Conservation (phyloP, 2,113 vertebrate species). For the Strigops habroptila region DNA sequence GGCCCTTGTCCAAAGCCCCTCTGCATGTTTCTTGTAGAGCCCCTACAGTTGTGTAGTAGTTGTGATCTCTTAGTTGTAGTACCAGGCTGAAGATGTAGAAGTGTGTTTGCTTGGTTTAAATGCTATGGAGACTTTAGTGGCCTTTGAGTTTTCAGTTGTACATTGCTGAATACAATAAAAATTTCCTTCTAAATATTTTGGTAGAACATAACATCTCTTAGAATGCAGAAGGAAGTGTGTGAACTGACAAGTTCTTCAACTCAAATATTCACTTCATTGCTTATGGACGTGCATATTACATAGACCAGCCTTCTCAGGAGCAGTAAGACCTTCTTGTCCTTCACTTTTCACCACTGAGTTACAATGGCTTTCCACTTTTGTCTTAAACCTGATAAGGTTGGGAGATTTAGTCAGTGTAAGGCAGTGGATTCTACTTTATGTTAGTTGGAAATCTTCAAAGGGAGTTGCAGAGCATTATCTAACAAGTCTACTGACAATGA, state of each 20-base stretch:
- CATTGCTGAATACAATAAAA: background rate
- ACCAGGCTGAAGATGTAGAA: background rate
- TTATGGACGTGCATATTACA: background rate
- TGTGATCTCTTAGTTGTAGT: background rate
- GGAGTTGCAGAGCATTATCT: background rate
- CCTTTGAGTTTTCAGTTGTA: background rate
- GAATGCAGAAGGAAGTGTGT: background rate
- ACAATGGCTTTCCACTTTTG: background rate
- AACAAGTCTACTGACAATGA: background rate
- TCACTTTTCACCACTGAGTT: background rate
- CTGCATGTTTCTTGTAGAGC: background rate
- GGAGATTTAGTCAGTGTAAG: background rate
- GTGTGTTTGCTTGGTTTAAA: background rate
- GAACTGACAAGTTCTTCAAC: background rate
- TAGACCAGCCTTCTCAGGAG: background rate
- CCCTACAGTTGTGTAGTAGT: background rate
- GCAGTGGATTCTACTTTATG: background rate
- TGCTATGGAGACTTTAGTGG: background rate
- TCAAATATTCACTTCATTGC: background rate
- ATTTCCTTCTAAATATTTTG: background rate
- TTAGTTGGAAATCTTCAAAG: background rate
- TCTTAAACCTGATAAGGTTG: background rate
- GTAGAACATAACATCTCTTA: background rate
- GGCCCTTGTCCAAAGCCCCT: background rate
- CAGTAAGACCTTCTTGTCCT: background rate